Base-by-base conservation (phyloP, 2,797 vertebrate species). In the Lacerta viridis region DNA sequence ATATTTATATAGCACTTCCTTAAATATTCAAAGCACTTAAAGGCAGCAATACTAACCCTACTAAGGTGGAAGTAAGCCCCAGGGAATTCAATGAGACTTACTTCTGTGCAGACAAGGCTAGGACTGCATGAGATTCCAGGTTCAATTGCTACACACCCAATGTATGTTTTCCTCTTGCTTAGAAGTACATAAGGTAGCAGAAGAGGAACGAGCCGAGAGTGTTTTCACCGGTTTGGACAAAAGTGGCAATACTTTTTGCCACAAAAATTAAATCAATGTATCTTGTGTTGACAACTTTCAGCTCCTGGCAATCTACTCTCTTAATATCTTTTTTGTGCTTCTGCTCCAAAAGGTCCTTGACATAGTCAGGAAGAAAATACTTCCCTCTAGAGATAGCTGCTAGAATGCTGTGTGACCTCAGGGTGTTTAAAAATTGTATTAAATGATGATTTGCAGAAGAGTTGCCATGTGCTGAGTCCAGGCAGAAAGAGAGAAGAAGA, bases 231-330 rank as follows among this genome's bases (percentile, higher is more conserved):
- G 76, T 89, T 89, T 79, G 92, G 92, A 2, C 10, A 79, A 89
- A 92, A 94, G 92, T 94, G 91, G 68, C 41, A 23, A 93, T 90
- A 87, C 27, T 91, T 95, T 91, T 92, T 91, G 86, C 89, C 78
- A 72, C 66, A 90, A 95, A 96, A 96, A 97, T 97, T 96, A 97
- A 95, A 96, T 96, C 96, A 94, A 95, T 97, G 90, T 55, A 97
- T 96, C 94, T 85, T 96, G 90, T 92, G 86, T 64, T 94, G 91
- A 95, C 82, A 95, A 93, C 93, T 92, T 94, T 91, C 91, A 68
- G 84, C 93, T 93, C 93, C 91, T 86, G 87, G 91, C 88, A 90
- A 92, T 83, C 91, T 87, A 95, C 81, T 77, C 90, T 90, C 80
- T 90, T 91, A 88, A 87, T 90, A 94, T 88, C 92, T 88, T 93